Evolutionary conservation across 1,140 invertebrate species (phyloP).

Genomic region (Sitophilus oryzae): DNA sequence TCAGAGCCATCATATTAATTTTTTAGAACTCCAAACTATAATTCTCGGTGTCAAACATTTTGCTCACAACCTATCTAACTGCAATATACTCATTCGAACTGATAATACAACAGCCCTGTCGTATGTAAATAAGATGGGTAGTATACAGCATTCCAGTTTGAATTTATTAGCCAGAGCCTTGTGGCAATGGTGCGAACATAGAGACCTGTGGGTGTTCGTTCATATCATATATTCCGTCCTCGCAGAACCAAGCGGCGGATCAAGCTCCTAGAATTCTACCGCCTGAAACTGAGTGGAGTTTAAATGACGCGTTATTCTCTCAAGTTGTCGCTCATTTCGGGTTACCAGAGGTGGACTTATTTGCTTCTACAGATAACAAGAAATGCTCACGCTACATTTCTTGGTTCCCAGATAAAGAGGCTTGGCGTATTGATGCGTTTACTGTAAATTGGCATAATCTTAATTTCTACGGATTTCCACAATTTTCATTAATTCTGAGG

Average conservation of each 20-base stretch:
- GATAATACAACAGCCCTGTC: constrained; percentile 17
- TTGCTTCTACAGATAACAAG: neutral
- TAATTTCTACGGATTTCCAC: constrained; percentile 16
- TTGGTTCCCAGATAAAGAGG: constrained; percentile 28
- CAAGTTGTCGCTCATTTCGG: constrained; percentile 26
- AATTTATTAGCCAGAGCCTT: constrained; percentile 18
- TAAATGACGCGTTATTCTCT: neutral
- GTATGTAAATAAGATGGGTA: constrained; percentile 3
- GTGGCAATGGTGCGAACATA: constrained; percentile 29
- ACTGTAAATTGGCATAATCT: constrained; percentile 1
- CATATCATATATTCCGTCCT: constrained; percentile 27
- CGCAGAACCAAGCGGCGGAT: constrained; percentile 26
- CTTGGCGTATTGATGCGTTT: constrained; percentile 16
- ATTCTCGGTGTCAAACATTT: constrained; percentile 32
- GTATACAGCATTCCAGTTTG: neutral
- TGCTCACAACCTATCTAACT: constrained; percentile 13
- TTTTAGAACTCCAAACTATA: constrained; percentile 27
- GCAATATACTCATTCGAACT: constrained; percentile 18
- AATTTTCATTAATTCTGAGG: constrained; percentile 24
- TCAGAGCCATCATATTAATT: neutral
- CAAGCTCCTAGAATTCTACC: constrained; percentile 27
- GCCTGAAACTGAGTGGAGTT: neutral
- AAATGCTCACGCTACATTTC: constrained; percentile 27
- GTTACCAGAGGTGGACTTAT: constrained; percentile 29
- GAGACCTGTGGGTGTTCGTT: constrained; percentile 26